These are phyloP conservation scores for Eilema depressum DNA, from an alignment of 2,888 invertebrate genomes.

Conservation along the genomic window DNA sequence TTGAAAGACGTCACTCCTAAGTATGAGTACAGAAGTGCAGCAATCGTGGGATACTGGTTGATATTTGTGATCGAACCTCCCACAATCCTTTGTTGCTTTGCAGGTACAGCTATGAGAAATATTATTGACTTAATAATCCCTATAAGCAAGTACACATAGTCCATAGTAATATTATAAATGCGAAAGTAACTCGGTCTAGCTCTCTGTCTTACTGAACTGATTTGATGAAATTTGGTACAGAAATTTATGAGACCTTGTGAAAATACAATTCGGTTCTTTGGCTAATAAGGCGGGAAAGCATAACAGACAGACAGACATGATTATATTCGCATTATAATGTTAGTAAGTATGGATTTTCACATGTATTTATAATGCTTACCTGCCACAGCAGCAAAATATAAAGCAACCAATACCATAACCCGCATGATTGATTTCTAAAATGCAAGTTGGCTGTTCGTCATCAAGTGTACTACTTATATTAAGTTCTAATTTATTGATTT, in stretches of 20 bases:
- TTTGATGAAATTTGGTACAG: no score
- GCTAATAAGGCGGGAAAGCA: no score
- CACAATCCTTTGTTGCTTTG: constrained; percentile 51
- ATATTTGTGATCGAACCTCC: constrained; percentile 55
- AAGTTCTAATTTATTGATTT: constrained; percentile 37
- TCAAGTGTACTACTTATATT: constrained; percentile 33
- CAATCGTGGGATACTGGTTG: constrained; percentile 46
- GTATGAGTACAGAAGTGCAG: constrained; percentile 47
- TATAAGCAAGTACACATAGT: no score
- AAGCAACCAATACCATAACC: constrained; percentile 28
- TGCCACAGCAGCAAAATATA: constrained; percentile 34
- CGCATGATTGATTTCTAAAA: constrained; percentile 38
- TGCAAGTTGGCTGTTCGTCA: constrained; percentile 18
- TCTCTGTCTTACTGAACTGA: no score
- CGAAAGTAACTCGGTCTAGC: no score
- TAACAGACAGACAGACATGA: no score
- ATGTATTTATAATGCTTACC: constrained; percentile 31
- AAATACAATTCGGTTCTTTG: no score
- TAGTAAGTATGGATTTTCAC: no score
- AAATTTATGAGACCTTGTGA: no score
- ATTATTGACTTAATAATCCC: background rate
- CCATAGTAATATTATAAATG: no score
- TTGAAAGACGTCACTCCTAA: constrained; percentile 26
- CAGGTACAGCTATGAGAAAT: constrained; percentile 45
- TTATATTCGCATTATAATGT: no score